Percentiles rank a stretch among this genome's conserved stretches.
phyloP scores from a whole-genome alignment of 2,888 invertebrate species.

The Scaptomyza flava region DNA sequence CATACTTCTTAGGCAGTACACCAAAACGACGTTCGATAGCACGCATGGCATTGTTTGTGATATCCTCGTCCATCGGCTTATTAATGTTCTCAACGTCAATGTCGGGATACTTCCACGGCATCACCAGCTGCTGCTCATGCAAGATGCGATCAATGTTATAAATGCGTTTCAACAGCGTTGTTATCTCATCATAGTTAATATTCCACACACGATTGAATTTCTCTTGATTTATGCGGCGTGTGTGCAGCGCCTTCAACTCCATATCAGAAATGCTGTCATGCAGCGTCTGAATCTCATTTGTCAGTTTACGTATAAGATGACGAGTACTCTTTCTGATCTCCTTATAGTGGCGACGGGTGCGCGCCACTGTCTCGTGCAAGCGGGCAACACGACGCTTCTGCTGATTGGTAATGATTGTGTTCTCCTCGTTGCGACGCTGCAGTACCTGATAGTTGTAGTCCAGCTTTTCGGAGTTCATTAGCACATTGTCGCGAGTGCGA shows the following conservation, averaged over 20 bases:
- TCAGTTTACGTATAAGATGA: conserved; percentile 88
- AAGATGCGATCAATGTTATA: conserved; percentile 86
- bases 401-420: conserved; percentile 90
- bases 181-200: conserved; percentile 86
- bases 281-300: conserved; percentile 88
- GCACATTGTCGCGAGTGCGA: conserved; percentile 90
- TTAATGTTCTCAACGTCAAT: conserved; percentile 60
- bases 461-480: conserved; percentile 94
- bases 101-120: conserved; percentile 86
- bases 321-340: conserved; percentile 88
- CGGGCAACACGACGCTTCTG: conserved; percentile 91
- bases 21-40: conserved; percentile 50
- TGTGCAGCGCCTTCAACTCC: conserved; percentile 89
- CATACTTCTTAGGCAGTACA: conserved; percentile 44
- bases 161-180: conserved; percentile 85
- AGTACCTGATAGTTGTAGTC: conserved; percentile 95
- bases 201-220: conserved; percentile 86
- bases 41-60: conserved; percentile 36
- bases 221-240: conserved; percentile 84
- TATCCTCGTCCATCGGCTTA: conserved; percentile 30
- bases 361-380: conserved; percentile 89
- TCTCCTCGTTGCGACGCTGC: conserved; percentile 94
- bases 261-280: conserved; percentile 88
- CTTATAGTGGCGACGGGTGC: conserved; percentile 87
- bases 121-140: conserved; percentile 87